Evolutionary conservation across 2,888 invertebrate species (phyloP), one percentile per base, ranked within the genome.

Genomic region (Spodoptera exigua): DNA sequence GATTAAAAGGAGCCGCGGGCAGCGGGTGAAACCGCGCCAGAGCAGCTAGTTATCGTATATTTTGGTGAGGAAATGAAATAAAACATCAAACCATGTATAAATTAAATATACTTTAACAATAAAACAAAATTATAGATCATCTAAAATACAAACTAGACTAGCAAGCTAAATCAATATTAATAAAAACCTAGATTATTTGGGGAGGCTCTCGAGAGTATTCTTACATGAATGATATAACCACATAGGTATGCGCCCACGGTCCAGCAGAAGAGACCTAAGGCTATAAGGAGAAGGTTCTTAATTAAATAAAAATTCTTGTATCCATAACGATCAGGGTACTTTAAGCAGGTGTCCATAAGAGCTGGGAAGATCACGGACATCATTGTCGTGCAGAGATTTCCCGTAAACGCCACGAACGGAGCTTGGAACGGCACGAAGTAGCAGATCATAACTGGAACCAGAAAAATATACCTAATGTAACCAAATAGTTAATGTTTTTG

Each of bases 391-490:
- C 54, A 54, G 0, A 54, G 39, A 12, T 54, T 54, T 1, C 54
- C 54, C 34, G 37, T 36, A 32, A 54, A 54, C 9, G 54, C 54
- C 2, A 54, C 54, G 2, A 54, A 17, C 1, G 46, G 46, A 13
- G 39, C 46, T 46, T 54, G 54, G 46, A 54, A 54, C 10, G 54
- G 54, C 10, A 46, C 27, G 3, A 39, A 14, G 39, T 54, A 54
- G 54, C 46, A 46, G 17, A 54, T 39, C 1, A n/a, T 13, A 54
- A 54, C 54, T 54, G 45, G 2, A 12, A 35, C 10, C n/a, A n/a
- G n/a, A n/a, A 44, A 27, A 3, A 44, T n/a, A 44, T 40, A 40
- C 2, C 27, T n/a, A n/a, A n/a, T n/a, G n/a, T n/a, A n/a, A n/a
- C n/a, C n/a, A n/a, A n/a, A n/a, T n/a, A n/a, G n/a, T n/a, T n/a